phyloP scores from a whole-genome alignment of 1,140 invertebrate species.

The Ceratina australensis region DNA sequence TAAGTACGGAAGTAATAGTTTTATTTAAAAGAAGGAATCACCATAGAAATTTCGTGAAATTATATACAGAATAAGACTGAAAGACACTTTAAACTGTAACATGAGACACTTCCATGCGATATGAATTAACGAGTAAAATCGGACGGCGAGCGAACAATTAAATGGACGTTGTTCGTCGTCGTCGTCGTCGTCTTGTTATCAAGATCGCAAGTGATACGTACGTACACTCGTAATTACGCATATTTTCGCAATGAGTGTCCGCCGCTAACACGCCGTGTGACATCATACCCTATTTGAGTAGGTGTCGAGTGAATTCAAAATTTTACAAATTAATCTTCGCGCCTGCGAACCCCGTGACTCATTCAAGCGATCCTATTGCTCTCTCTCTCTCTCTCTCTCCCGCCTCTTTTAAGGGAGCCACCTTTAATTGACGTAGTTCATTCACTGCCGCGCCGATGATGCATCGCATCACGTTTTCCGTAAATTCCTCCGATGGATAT shows the following conservation, averaged over 20 bases:
- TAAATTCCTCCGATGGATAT: not conserved
- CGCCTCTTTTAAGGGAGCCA: not conserved
- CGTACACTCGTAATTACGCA: constrained; percentile 33
- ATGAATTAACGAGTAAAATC: not conserved
- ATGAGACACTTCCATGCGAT: too few relatives aligned
- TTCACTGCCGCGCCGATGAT: not conserved
- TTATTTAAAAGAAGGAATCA: not conserved
- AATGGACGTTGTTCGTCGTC: not conserved
- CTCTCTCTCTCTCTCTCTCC: too few relatives aligned
- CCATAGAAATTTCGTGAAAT: too few relatives aligned
- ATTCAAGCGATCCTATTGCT: not conserved
- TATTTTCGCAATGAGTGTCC: constrained; percentile 31
- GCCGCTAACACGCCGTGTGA: not conserved
- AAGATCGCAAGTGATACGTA: constrained; percentile 25
- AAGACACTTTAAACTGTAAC: too few relatives aligned
- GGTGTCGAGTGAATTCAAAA: constrained; percentile 20
- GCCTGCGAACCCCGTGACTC: constrained; percentile 4
- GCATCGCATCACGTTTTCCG: not conserved
- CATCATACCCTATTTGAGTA: constrained; percentile 37
- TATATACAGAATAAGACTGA: too few relatives aligned
- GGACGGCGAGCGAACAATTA: not conserved
- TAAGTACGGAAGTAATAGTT: constrained; percentile 51
- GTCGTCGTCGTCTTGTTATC: constrained; percentile 27
- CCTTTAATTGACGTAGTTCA: constrained; percentile 5
- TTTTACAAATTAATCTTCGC: constrained; percentile 24